Conservation (phyloP, 2,888 invertebrate species). For the Drosophila demipolita region DNA sequence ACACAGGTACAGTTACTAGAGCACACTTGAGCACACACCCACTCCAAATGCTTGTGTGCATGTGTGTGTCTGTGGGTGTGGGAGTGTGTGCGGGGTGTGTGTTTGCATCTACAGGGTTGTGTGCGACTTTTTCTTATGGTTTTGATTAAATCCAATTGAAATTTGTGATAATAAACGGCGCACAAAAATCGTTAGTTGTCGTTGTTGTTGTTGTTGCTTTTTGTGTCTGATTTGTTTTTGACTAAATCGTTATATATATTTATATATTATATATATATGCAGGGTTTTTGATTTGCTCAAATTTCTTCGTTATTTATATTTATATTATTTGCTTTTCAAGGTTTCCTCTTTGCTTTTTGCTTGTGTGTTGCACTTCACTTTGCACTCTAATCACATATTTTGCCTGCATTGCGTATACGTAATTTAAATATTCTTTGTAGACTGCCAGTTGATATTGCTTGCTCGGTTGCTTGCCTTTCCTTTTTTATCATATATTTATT, state of each 20-base stretch:
- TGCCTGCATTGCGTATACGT: constrained; percentile 36
- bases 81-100: constrained; percentile 8
- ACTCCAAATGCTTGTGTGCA: constrained; percentile 6
- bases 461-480: neutral
- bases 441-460: neutral
- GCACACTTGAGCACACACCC: constrained; percentile 31
- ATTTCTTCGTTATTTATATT: constrained; percentile 1
- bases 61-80: neutral
- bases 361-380: constrained; percentile 7
- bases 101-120: constrained; percentile 23
- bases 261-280: neutral
- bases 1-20: constrained; percentile 81
- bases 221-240: constrained; percentile 14
- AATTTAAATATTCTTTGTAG: neutral
- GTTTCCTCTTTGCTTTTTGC: neutral
- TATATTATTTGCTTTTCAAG: constrained; percentile 7
- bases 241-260: neutral
- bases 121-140: constrained; percentile 77
- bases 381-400: constrained; percentile 10
- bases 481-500: neutral
- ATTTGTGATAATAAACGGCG: constrained; percentile 81
- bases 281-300: neutral
- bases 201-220: constrained; percentile 22
- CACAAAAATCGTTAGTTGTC: constrained; percentile 41
- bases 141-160: constrained; percentile 85